Percentiles rank a stretch among this genome's conserved stretches.
These are phyloP conservation scores for Carcina quercana DNA, from an alignment of 2,888 invertebrate genomes.

Conservation along the genomic window DNA sequence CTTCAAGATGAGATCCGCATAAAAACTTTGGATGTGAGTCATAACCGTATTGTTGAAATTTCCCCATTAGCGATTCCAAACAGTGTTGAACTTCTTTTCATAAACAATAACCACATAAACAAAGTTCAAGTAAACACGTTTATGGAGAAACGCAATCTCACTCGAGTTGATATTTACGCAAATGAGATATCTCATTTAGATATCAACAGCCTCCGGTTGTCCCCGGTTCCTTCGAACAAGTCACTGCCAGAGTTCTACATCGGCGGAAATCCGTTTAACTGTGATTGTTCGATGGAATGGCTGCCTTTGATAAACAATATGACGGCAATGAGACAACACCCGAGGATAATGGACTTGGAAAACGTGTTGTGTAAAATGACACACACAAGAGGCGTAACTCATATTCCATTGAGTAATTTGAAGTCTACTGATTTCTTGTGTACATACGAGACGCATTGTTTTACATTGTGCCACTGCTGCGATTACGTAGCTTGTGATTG, in stretches of 20 bases:
- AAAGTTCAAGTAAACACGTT: constrained; percentile 89
- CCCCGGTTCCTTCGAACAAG: constrained; percentile 82
- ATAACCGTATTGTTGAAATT: constrained; percentile 88
- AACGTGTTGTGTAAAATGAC: constrained; percentile 91
- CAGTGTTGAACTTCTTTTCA: constrained; percentile 88
- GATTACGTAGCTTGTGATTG: constrained; percentile 97
- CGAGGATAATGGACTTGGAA: constrained; percentile 90
- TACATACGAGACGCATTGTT: constrained; percentile 93
- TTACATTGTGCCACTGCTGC: constrained; percentile 95
- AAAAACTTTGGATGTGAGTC: constrained; percentile 91
- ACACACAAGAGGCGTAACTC: constrained; percentile 85
- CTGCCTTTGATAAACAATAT: constrained; percentile 91
- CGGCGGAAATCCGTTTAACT: constrained; percentile 94
- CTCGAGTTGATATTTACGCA: constrained; percentile 92
- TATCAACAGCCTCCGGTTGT: constrained; percentile 85
- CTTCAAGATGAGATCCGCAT: constrained; percentile 85
- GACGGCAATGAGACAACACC: constrained; percentile 87
- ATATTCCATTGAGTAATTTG: constrained; percentile 83
- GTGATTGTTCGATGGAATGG: constrained; percentile 98
- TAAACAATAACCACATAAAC: constrained; percentile 91
- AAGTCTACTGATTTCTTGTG: constrained; percentile 91
- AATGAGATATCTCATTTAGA: constrained; percentile 90
- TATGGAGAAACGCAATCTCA: constrained; percentile 86
- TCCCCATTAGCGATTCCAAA: constrained; percentile 89
- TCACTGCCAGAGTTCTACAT: constrained; percentile 92